Percentiles rank a stretch among this genome's conserved stretches.
These are phyloP conservation scores for Etheostoma cragini DNA, from an alignment of 2,113 vertebrate species.

Conservation along the genomic window DNA sequence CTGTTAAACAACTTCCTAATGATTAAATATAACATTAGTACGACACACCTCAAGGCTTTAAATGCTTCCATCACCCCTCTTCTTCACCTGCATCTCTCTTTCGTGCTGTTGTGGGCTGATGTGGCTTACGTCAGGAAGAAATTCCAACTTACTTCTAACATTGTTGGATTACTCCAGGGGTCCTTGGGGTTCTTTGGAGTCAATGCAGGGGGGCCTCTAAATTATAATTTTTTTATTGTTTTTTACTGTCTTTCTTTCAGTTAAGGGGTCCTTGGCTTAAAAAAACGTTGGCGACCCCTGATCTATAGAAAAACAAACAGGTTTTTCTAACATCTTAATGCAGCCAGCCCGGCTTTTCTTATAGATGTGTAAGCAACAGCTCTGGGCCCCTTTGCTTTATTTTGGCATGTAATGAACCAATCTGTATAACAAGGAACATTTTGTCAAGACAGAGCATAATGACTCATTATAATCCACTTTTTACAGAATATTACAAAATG, in stretches of 20 bases:
- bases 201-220: no score
- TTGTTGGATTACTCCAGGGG: constrained; percentile 8
- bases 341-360: background rate
- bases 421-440: constrained; percentile 52
- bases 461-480: constrained; percentile 63
- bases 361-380: constrained; percentile 20
- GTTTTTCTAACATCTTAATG: constrained; percentile 10
- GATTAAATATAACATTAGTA: background rate
- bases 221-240: no score
- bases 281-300: no score
- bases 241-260: no score
- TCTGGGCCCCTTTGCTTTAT: constrained; percentile 28
- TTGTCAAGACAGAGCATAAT: constrained; percentile 50
- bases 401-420: constrained; percentile 43
- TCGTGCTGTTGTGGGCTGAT: background rate
- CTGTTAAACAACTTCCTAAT: constrained; percentile 3
- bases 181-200: no score
- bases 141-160: constrained; percentile 48
- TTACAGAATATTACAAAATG: constrained; percentile 59
- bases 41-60: background rate
- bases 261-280: no score
- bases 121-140: constrained; percentile 10
- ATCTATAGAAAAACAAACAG: background rate
- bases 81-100: constrained; percentile 11
- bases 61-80: background rate